These are phyloP conservation scores for Ceratina calcarata DNA, from an alignment of 1,140 invertebrate genomes.

Conservation along the genomic window DNA sequence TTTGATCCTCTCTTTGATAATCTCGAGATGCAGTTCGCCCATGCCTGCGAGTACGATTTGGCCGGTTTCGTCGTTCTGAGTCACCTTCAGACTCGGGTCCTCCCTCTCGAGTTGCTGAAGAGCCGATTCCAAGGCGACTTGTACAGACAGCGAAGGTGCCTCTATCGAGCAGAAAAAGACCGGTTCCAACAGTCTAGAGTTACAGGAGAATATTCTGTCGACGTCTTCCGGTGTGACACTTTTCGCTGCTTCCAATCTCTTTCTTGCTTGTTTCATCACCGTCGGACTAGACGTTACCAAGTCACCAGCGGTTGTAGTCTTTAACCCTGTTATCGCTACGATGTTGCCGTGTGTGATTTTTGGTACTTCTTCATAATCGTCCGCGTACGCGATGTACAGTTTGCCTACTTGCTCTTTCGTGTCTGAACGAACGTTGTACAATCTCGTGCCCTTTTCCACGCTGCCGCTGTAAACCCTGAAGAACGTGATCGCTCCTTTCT, in stretches of 20 bases:
- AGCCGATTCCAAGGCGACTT: slow-evolving; percentile 90
- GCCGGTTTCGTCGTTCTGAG: slow-evolving; percentile 87
- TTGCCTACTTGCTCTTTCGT: slow-evolving; percentile 84
- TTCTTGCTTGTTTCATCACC: slow-evolving; percentile 82
- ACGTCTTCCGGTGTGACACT: slow-evolving; percentile 62
- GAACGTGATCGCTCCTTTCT: slow-evolving; percentile 93
- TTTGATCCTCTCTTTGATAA: slow-evolving; percentile 92
- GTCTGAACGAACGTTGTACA: slow-evolving; percentile 88
- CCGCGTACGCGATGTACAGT: slow-evolving; percentile 90
- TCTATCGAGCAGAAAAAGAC: slow-evolving; percentile 99
- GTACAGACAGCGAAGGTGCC: slow-evolving; percentile 89
- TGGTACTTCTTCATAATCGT: slow-evolving; percentile 90
- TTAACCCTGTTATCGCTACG: slow-evolving; percentile 92
- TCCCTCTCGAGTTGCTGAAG: slow-evolving; percentile 92
- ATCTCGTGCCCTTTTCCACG: slow-evolving; percentile 86
- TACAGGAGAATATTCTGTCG: slow-evolving; percentile 80
- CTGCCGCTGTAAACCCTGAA: slow-evolving; percentile 92
- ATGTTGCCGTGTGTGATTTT: slow-evolving; percentile 90
- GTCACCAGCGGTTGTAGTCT: slow-evolving; percentile 92
- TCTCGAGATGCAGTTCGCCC: slow-evolving; percentile 98
- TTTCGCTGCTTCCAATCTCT: slow-evolving; percentile 77
- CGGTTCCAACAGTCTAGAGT: slow-evolving; percentile 90
- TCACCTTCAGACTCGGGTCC: slow-evolving; percentile 95
- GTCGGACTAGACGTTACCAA: slow-evolving; percentile 85
- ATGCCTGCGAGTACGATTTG: slow-evolving; percentile 95